Evolutionary conservation across 2,888 invertebrate species (phyloP).

Genomic region (Eumerus sabulonum): DNA sequence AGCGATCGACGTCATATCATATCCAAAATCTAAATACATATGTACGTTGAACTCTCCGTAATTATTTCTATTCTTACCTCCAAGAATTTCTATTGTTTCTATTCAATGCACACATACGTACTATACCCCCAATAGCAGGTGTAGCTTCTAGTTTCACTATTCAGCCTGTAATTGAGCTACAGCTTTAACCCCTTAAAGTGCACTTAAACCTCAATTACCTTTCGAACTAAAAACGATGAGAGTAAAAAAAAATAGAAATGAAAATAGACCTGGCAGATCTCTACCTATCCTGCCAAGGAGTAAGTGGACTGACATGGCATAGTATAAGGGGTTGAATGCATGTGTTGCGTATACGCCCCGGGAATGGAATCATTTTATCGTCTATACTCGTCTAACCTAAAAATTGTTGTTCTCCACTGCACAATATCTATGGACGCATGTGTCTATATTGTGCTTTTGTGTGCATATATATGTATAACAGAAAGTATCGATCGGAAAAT

Average conservation of each 20-base stretch:
- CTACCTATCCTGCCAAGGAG: too few relatives aligned
- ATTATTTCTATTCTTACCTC: conserved; percentile 43
- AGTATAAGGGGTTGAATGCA: too few relatives aligned
- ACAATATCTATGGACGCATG: conserved; percentile 28
- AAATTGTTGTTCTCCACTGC: neutral
- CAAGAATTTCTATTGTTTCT: conserved; percentile 14
- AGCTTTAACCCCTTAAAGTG: conserved; percentile 49
- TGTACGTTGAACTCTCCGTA: conserved; percentile 3
- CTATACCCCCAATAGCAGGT: too few relatives aligned
- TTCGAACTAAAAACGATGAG: conserved; percentile 34
- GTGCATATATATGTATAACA: conserved; percentile 45
- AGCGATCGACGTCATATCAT: conserved; percentile 3
- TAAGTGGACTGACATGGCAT: neutral
- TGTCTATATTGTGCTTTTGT: neutral
- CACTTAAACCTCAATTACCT: conserved; percentile 58
- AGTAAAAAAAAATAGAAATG: conserved; percentile 34
- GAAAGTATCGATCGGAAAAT: conserved; percentile 50
- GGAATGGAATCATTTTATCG: conserved; percentile 38
- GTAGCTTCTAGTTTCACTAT: too few relatives aligned
- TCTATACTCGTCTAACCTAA: conserved; percentile 10
- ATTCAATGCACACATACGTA: conserved; percentile 1
- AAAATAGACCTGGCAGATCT: too few relatives aligned
- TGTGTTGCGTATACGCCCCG: conserved; percentile 61
- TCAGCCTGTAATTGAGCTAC: neutral
- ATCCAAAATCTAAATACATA: too few relatives aligned